Conservation (phyloP, 1,140 invertebrate genomes). For the Sitobion miscanthi region DNA sequence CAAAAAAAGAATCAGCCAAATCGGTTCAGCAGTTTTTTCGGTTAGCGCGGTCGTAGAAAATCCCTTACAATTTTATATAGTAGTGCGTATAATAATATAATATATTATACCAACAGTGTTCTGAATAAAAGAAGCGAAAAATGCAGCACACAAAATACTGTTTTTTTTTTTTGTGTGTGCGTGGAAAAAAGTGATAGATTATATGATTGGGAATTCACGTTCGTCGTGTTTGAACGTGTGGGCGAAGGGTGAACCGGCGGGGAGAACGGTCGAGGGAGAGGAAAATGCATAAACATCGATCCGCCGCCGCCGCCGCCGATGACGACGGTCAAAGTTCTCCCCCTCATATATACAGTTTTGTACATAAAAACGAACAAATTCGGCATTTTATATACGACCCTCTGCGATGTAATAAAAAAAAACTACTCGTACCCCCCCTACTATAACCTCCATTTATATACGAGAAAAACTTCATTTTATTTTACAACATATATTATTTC, state of each 20-base stretch:
- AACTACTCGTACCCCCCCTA: background rate
- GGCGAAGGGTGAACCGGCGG: background rate
- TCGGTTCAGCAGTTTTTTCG: too few species aligned
- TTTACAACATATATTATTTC: background rate
- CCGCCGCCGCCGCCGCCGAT: background rate
- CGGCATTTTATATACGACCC: conserved; percentile 32
- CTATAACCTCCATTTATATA: conserved; percentile 35
- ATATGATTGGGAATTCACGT: background rate
- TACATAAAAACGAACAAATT: conserved; percentile 29
- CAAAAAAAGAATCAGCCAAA: too few species aligned
- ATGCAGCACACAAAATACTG: background rate
- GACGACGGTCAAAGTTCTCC: conserved; percentile 24
- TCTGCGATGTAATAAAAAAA: conserved; percentile 14
- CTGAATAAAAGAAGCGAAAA: background rate
- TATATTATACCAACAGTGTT: background rate
- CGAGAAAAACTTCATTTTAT: conserved; percentile 35
- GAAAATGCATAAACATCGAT: conserved; percentile 32
- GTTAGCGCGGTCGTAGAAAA: too few species aligned
- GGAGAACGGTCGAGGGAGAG: background rate
- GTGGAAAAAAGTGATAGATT: background rate
- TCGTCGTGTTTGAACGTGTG: background rate
- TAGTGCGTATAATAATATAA: background rate
- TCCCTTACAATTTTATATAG: too few species aligned
- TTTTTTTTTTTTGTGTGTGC: background rate
- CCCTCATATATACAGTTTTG: background rate